Evolutionary conservation across 2,113 vertebrate species (phyloP).

Genomic region (Columbina picui): DNA sequence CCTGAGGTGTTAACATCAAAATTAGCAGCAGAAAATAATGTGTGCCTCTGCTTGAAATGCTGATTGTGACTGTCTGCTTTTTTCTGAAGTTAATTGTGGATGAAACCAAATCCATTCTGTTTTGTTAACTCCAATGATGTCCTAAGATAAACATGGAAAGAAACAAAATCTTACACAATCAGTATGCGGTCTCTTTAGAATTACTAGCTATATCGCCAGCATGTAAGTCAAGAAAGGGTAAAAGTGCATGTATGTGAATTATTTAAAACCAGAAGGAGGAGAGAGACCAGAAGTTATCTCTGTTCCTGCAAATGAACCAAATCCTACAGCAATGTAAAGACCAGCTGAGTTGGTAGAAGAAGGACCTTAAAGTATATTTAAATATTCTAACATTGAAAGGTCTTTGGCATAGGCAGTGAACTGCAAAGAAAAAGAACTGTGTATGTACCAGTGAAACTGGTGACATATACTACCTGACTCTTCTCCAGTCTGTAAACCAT

Average conservation of each 20-base stretch:
- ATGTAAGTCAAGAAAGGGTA: neutral
- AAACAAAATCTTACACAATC: neutral
- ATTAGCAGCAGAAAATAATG: neutral
- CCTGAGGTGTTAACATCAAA: neutral
- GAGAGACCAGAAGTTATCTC: neutral
- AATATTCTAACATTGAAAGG: neutral
- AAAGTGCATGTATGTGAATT: neutral
- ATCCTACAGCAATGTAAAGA: neutral
- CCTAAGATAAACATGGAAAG: neutral
- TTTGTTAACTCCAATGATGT: neutral
- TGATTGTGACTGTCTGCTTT: neutral
- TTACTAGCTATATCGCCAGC: neutral
- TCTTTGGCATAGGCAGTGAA: neutral
- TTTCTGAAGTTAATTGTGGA: neutral
- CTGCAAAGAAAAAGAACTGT: neutral
- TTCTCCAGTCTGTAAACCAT: neutral
- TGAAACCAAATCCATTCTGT: neutral
- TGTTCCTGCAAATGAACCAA: neutral
- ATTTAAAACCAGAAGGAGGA: neutral
- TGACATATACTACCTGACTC: neutral
- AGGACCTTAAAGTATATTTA: neutral
- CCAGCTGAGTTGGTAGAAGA: neutral
- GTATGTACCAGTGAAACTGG: neutral
- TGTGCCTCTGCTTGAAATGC: neutral
- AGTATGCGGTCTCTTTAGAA: neutral